Evolutionary conservation across 2,113 vertebrate species (phyloP).

Genomic region (Myotis brandtii): DNA sequence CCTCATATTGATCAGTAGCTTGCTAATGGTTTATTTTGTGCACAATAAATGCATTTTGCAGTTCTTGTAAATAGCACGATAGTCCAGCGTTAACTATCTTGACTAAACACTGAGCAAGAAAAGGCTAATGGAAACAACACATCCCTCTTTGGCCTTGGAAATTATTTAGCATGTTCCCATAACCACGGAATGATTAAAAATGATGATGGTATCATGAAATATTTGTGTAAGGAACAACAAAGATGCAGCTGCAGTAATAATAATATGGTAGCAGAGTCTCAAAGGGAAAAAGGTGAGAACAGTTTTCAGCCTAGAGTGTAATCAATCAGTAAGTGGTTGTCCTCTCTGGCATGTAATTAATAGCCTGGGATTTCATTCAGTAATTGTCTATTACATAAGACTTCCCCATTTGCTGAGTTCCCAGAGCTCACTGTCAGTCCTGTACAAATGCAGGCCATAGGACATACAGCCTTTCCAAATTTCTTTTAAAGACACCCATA

Average conservation of each 20-base stretch:
- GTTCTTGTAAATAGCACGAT: slow-evolving; percentile 26
- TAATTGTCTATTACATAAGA: slow-evolving; percentile 78
- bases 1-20: slow-evolving; percentile 64
- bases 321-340: slow-evolving; percentile 85
- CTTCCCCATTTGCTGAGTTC: slow-evolving; percentile 66
- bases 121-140: slow-evolving; percentile 76
- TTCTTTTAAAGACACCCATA: background rate
- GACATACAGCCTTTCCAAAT: background rate
- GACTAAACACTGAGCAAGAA: slow-evolving; percentile 35
- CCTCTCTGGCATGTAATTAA: slow-evolving; percentile 81
- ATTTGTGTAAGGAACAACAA: slow-evolving; percentile 72
- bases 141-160: slow-evolving; percentile 84
- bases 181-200: slow-evolving; percentile 84
- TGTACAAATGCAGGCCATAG: slow-evolving; percentile 41
- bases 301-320: slow-evolving; percentile 79
- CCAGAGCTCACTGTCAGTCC: slow-evolving; percentile 8
- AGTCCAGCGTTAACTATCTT: slow-evolving; percentile 59
- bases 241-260: slow-evolving; percentile 84
- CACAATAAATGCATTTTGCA: slow-evolving; percentile 58
- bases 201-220: slow-evolving; percentile 82
- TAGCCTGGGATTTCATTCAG: slow-evolving; percentile 71
- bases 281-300: slow-evolving; percentile 79
- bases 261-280: slow-evolving; percentile 73
- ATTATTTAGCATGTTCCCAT: slow-evolving; percentile 74
- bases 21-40: slow-evolving; percentile 57